Percentiles rank a stretch among this genome's conserved stretches.
Evolutionary conservation across 2,113 vertebrate species (phyloP).

Genomic region (cattle (Bos taurus)): DNA sequence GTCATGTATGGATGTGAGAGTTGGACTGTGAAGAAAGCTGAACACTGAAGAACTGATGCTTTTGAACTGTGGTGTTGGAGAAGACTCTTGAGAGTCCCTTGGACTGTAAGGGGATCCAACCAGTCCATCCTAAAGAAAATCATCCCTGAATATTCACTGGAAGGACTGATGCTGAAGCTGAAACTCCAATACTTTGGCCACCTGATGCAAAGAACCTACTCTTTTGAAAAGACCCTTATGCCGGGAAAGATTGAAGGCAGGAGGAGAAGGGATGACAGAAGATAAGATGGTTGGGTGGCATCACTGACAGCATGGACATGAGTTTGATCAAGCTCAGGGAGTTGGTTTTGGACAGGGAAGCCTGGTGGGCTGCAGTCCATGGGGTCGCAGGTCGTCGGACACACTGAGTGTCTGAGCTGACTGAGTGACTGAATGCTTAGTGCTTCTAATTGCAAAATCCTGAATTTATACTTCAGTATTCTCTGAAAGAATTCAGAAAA

Average conservation of each 20-base stretch:
- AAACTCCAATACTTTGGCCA: neutral
- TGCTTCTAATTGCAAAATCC: neutral
- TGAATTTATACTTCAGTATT: neutral
- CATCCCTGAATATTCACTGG: neutral
- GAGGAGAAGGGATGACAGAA: neutral
- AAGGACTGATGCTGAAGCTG: neutral
- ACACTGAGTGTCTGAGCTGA: neutral
- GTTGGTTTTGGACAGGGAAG: neutral
- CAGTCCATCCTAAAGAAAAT: neutral
- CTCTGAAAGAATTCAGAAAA: neutral
- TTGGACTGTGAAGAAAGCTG: neutral
- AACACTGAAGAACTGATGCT: neutral
- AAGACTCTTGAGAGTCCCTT: neutral
- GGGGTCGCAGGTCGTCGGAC: fast-evolving
- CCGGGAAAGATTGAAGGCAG: neutral
- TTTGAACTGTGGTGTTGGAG: neutral
- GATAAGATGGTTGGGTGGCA: neutral
- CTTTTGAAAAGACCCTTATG: neutral
- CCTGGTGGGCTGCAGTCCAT: neutral
- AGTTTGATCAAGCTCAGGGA: neutral
- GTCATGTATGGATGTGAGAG: neutral
- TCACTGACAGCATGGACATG: neutral
- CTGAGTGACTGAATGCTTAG: neutral
- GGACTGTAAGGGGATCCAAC: neutral
- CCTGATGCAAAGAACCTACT: neutral